Conservation (phyloP, 2,888 invertebrate species). For the Chalcis sispes region DNA sequence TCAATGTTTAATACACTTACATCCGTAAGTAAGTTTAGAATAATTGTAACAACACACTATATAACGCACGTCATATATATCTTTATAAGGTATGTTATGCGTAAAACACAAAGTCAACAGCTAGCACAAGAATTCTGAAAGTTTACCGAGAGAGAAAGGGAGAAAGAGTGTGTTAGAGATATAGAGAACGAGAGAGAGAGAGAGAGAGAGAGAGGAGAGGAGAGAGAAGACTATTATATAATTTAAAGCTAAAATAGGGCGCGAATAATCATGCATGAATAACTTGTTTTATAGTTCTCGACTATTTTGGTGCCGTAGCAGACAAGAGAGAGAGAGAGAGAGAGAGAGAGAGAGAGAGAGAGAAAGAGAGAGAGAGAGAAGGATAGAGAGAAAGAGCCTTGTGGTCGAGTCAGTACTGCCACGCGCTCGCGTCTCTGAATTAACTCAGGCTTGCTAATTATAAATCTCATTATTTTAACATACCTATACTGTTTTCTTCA, state of each 20-base stretch:
- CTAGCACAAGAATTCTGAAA: conserved; percentile 33
- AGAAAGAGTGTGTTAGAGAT: too few species aligned
- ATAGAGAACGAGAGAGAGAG: too few species aligned
- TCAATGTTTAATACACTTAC: too few species aligned
- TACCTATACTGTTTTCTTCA: too few species aligned
- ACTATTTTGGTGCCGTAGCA: conserved; percentile 41
- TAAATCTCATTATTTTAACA: conserved; percentile 67
- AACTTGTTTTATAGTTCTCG: conserved; percentile 55
- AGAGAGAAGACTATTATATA: conserved; percentile 29
- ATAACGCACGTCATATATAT: too few species aligned
- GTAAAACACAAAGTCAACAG: background rate
- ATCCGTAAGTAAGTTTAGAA: too few species aligned
- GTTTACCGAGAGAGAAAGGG: too few species aligned
- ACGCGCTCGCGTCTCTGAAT: conserved; percentile 63
- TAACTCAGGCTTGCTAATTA: conserved; percentile 70
- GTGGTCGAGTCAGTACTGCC: conserved; percentile 27
- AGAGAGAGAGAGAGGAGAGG: too few species aligned
- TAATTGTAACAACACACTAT: too few species aligned
- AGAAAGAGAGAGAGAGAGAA: too few species aligned
- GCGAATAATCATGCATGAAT: conserved; percentile 56
- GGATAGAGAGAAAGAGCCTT: conserved; percentile 21
- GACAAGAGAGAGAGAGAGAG: conserved; percentile 17
- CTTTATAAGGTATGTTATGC: too few species aligned
- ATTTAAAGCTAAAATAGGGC: conserved; percentile 39
- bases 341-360: conserved; percentile 1